These are phyloP conservation scores for Syngnathus rostellatus DNA, from an alignment of 2,797 vertebrate species.

Conservation along the genomic window DNA sequence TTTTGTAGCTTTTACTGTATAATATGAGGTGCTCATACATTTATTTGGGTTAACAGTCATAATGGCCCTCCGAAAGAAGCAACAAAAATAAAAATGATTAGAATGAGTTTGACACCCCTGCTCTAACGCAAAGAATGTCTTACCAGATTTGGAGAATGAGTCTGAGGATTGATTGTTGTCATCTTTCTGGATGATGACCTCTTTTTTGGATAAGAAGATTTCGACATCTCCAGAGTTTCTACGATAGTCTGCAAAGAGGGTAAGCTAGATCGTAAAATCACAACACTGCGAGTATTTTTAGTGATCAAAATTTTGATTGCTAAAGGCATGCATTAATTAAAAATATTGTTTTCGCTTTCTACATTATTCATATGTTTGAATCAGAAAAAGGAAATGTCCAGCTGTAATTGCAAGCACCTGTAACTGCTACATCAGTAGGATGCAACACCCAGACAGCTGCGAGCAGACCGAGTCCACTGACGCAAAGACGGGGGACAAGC, in stretches of 20 bases:
- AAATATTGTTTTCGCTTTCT: background rate
- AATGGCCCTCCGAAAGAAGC: too few relatives aligned
- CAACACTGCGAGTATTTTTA: background rate
- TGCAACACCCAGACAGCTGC: slow-evolving; percentile 53
- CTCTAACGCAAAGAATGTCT: slow-evolving; percentile 11
- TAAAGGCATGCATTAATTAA: background rate
- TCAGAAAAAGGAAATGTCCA: background rate
- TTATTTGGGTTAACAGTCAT: too few relatives aligned
- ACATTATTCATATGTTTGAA: background rate
- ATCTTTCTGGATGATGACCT: slow-evolving; percentile 38
- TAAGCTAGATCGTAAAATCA: background rate
- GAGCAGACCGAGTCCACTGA: slow-evolving; percentile 59
- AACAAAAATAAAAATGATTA: too few relatives aligned
- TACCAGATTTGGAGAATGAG: slow-evolving; percentile 54
- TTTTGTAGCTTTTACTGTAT: too few relatives aligned
- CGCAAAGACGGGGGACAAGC: slow-evolving; percentile 59
- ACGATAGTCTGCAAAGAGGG: slow-evolving; percentile 18
- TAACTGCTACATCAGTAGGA: slow-evolving; percentile 28
- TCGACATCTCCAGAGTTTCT: slow-evolving; percentile 23
- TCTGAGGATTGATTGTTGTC: slow-evolving; percentile 54
- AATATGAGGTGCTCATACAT: too few relatives aligned
- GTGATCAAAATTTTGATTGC: background rate
- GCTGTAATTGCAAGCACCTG: slow-evolving; percentile 52
- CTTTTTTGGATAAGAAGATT: slow-evolving; percentile 47
- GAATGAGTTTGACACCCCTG: too few relatives aligned